Evolutionary conservation across 2,888 invertebrate genomes (phyloP), one percentile per base, ranked within the genome.

Genomic region (Actias luna): DNA sequence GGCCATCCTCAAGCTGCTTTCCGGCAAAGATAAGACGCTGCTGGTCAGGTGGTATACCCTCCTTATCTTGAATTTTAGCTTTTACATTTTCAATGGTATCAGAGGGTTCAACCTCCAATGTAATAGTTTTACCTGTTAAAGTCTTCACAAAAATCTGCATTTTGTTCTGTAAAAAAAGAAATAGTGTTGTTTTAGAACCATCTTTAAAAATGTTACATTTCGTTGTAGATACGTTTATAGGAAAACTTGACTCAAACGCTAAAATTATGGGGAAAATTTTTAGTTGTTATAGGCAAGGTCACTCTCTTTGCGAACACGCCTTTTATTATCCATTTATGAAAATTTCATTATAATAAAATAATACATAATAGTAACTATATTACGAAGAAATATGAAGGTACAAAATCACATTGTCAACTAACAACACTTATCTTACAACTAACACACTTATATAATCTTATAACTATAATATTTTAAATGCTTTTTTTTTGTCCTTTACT

Each of bases 131-230:
- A 2, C 70, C 70, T 8, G 70, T 70, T 62, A 70, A 61, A 14
- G 70, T 71, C 58, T 71, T 73, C 64, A 76, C 77, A 66, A 77
- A 77, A 69, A 78, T 80, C 75, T 80, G 80, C 80, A 80, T 81
- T 65, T 74, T 82, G 72, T 62, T 65, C 82, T 82, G 71, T 60
- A 81, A 80, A 59, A 65, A 27, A 7, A 55, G 58, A 58, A 35
- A 42, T 1, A 3, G 12, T 50, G 12, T 2, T 12, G 1, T 25
- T 50, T 50, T 22, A 46, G 1, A n/a, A 50, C 14, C 25, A 25
- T 10, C 1, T 50, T 50, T 7, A 25, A 25, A 50, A 12, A 22
- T 22, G 8, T 7, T 5, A 5, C 8, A 33, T 8, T 42, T 8
- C 0, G 42, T 22, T n/a, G 5, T 7, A 8, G 8, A 5, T 18